These are phyloP conservation scores for Biston stratarius DNA, from an alignment of 2,888 invertebrate genomes.

Conservation along the genomic window DNA sequence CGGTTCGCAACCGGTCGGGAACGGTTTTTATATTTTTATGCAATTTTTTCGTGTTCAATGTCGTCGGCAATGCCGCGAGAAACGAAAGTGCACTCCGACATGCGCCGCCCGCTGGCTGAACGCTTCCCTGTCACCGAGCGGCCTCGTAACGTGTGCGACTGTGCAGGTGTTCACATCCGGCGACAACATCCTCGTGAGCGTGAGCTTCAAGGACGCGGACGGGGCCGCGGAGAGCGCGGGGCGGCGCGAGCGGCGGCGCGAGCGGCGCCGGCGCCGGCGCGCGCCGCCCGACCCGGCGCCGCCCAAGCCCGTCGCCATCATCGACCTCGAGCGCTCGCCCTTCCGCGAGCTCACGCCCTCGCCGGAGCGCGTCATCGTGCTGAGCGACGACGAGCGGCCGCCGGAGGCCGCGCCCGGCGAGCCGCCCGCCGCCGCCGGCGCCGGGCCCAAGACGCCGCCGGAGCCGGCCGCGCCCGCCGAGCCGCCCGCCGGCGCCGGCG, in stretches of 20 bases:
- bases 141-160: too few species aligned
- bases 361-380: slow-evolving; percentile 92
- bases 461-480: slow-evolving; percentile 50
- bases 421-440: slow-evolving; percentile 46
- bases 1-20: too few species aligned
- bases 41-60: too few species aligned
- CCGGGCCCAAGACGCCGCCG: slow-evolving; percentile 57
- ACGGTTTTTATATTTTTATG: too few species aligned
- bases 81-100: too few species aligned
- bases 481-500: slow-evolving; percentile 84
- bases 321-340: slow-evolving; percentile 94
- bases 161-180: slow-evolving; percentile 93
- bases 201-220: slow-evolving; percentile 93
- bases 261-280: slow-evolving; percentile 44
- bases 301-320: slow-evolving; percentile 91
- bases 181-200: slow-evolving; percentile 96
- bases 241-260: slow-evolving; percentile 45
- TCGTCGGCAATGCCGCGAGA: too few species aligned
- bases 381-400: slow-evolving; percentile 90
- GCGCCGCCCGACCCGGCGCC: slow-evolving; percentile 49
- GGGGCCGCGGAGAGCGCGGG: slow-evolving; percentile 53
- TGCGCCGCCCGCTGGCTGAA: too few species aligned
- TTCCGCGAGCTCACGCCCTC: slow-evolving; percentile 94
- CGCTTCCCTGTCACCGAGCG: too few species aligned
- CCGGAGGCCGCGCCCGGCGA: slow-evolving; percentile 42